Conservation (phyloP, 2,797 vertebrate genomes). For the Cetoscarus ocellatus region DNA sequence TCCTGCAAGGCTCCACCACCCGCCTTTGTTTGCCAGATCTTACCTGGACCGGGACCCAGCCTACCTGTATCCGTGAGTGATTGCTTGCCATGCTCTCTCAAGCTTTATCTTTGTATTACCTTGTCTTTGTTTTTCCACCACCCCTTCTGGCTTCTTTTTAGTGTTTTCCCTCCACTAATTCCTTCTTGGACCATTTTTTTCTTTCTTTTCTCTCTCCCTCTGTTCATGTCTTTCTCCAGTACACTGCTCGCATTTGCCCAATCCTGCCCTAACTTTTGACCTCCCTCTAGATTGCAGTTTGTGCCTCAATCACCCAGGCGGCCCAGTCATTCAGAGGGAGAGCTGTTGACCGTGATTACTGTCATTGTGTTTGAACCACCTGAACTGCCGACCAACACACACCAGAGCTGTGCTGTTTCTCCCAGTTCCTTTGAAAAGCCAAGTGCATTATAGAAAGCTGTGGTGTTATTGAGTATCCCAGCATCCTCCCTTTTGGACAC, state of each 20-base stretch:
- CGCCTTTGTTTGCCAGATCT: slow-evolving; percentile 93
- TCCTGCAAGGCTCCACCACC: slow-evolving; percentile 95
- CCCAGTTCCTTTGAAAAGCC: slow-evolving; percentile 21
- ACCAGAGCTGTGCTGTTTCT: slow-evolving; percentile 27
- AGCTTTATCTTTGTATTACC: slow-evolving; percentile 22
- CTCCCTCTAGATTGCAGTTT: slow-evolving; percentile 52
- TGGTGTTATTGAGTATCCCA: slow-evolving; percentile 30
- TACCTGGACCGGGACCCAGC: slow-evolving; percentile 94
- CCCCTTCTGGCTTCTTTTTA: slow-evolving; percentile 29
- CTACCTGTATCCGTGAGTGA: slow-evolving; percentile 93
- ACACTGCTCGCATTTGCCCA: slow-evolving; percentile 21
- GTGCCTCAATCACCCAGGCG: slow-evolving; percentile 61
- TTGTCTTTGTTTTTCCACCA: slow-evolving; percentile 27
- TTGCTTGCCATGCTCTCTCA: slow-evolving; percentile 14
- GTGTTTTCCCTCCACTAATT: slow-evolving; percentile 35
- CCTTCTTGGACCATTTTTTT: slow-evolving; percentile 12
- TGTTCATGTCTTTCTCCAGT: slow-evolving; percentile 2
- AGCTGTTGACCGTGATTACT: slow-evolving; percentile 57
- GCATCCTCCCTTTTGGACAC: slow-evolving; percentile 29
- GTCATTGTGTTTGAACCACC: slow-evolving; percentile 57
- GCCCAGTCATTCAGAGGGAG: slow-evolving; percentile 36
- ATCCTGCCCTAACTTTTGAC: slow-evolving; percentile 51
- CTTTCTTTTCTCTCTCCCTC: neutral
- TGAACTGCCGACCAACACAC: slow-evolving; percentile 33
- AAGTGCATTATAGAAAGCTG: slow-evolving; percentile 33